Evolutionary conservation across 2,113 vertebrate species (phyloP).

Genomic region (Corydoras maculifer): DNA sequence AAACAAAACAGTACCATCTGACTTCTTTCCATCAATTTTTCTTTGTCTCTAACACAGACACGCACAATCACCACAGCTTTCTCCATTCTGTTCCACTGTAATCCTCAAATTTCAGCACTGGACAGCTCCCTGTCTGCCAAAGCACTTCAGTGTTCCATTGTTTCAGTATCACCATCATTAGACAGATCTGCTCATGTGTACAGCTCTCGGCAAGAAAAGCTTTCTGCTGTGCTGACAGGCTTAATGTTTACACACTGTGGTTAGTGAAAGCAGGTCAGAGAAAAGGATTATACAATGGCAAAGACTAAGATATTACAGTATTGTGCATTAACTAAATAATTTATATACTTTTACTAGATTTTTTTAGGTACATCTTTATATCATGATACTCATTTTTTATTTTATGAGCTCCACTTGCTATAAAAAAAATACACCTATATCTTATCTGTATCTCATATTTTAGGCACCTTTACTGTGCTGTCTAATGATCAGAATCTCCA

Average conservation of each 20-base stretch:
- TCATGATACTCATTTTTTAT: too few relatives aligned
- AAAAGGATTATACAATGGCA: conserved; percentile 7
- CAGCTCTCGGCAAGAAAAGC: conserved; percentile 38
- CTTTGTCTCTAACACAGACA: conserved; percentile 32
- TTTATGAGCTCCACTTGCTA: too few relatives aligned
- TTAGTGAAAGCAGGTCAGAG: conserved; percentile 36
- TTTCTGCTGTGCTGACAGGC: conserved; percentile 36
- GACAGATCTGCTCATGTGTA: conserved; percentile 40
- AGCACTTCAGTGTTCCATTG: conserved; percentile 36
- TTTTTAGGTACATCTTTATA: too few relatives aligned
- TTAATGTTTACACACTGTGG: conserved; percentile 41
- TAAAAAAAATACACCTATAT: too few relatives aligned
- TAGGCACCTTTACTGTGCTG: too few relatives aligned
- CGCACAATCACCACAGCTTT: conserved; percentile 24
- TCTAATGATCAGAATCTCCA: too few relatives aligned
- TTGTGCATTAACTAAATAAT: too few relatives aligned
- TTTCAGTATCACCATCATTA: conserved; percentile 38
- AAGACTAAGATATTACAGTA: conserved; percentile 9
- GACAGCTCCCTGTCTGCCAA: conserved; percentile 48
- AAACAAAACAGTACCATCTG: too few relatives aligned
- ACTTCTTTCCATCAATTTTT: conserved; percentile 25
- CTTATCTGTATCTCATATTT: too few relatives aligned
- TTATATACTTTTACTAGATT: too few relatives aligned
- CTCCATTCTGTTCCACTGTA: conserved; percentile 34
- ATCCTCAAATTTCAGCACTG: conserved; percentile 52